Conservation (phyloP, 2,888 invertebrate genomes). For the Cylindroiulus punctatus region DNA sequence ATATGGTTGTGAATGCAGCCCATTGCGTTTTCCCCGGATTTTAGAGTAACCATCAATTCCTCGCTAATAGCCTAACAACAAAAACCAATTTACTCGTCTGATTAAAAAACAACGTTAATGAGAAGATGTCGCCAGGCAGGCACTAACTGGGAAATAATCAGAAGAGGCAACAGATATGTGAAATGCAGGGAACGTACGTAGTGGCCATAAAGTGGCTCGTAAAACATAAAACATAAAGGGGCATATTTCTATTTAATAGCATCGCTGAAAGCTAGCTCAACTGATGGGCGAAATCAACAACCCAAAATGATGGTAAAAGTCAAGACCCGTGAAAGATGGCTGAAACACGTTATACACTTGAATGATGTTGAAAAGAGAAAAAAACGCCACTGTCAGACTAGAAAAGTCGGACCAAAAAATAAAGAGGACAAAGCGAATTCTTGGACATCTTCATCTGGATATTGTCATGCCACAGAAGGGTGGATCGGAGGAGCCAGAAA, state of each 20-base stretch:
- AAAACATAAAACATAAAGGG: conserved; percentile 37
- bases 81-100: conserved; percentile 16
- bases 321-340: conserved; percentile 37
- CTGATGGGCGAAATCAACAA: conserved; percentile 23
- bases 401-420: background rate
- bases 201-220: conserved; percentile 21
- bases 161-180: conserved; percentile 23
- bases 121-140: background rate
- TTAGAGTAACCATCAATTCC: background rate
- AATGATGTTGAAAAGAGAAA: background rate
- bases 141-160: conserved; percentile 20
- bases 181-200: background rate
- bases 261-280: conserved; percentile 42
- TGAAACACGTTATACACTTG: conserved; percentile 37
- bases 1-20: background rate
- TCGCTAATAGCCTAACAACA: background rate
- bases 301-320: conserved; percentile 42
- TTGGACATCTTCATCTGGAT: conserved; percentile 26
- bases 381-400: background rate
- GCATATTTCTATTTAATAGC: conserved; percentile 33
- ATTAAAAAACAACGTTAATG: conserved; percentile 38
- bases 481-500: background rate
- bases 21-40: background rate
- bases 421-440: conserved; percentile 15
- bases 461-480: background rate